phyloP scores from a whole-genome alignment of 2,797 vertebrate species.

The Anniella stebbinsi region DNA sequence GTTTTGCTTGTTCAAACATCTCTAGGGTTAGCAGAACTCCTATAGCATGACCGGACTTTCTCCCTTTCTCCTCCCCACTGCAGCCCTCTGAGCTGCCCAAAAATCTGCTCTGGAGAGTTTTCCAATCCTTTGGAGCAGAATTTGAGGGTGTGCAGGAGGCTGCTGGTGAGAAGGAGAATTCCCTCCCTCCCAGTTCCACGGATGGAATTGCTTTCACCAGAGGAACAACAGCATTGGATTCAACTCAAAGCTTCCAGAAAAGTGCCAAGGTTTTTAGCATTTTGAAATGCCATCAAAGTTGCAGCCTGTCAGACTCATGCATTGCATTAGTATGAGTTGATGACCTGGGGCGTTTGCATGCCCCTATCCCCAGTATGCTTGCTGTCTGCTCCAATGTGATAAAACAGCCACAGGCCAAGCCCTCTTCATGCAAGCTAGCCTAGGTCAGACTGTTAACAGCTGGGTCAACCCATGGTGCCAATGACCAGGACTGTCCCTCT shows the following conservation, averaged over 20 bases:
- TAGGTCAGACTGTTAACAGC: slow-evolving; percentile 31
- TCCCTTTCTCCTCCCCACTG: no score
- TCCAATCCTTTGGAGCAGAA: no score
- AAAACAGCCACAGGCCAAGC: neutral
- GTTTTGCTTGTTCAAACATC: no score
- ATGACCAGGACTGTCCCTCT: neutral
- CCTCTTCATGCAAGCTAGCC: neutral
- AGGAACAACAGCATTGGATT: no score
- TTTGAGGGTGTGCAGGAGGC: no score
- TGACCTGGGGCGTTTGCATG: rapidly evolving
- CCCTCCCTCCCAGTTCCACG: no score
- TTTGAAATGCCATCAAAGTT: slow-evolving; percentile 11
- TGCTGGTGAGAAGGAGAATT: no score
- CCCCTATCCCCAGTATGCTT: neutral
- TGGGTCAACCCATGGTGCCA: slow-evolving; percentile 22
- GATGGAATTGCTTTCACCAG: no score
- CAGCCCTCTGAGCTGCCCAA: no score
- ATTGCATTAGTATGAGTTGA: neutral
- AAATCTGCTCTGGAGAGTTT: no score
- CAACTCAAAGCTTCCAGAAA: neutral
- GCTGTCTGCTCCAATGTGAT: neutral
- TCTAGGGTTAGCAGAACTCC: no score
- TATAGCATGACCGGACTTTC: no score
- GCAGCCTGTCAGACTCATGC: neutral
- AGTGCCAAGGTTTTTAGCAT: neutral